Conservation (phyloP, 2,888 invertebrate genomes). For the Nomada fucata region DNA sequence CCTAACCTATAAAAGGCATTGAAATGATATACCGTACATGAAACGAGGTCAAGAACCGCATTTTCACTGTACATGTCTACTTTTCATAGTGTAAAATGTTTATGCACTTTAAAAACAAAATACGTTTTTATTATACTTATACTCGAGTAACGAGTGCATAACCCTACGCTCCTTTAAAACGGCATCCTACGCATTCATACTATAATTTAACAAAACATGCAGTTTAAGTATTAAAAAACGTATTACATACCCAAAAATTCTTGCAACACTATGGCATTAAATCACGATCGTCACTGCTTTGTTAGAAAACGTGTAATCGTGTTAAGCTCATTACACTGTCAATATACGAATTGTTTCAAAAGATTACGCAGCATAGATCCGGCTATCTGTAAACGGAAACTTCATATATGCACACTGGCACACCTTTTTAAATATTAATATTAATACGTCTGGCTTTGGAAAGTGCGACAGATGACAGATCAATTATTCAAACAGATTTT, state of each 20-base stretch:
- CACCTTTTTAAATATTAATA: slow-evolving; percentile 37
- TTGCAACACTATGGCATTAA: slow-evolving; percentile 20
- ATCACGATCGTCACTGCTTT: slow-evolving; percentile 9
- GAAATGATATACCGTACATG: slow-evolving; percentile 10
- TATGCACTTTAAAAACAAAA: background rate
- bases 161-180: slow-evolving; percentile 35
- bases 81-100: slow-evolving; percentile 16
- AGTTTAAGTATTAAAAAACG: slow-evolving; percentile 19
- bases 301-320: slow-evolving; percentile 40
- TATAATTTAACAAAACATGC: background rate
- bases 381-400: slow-evolving; percentile 46
- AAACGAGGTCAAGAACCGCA: slow-evolving; percentile 55
- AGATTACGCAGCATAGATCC: slow-evolving; percentile 61
- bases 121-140: background rate
- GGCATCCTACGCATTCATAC: background rate
- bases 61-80: slow-evolving; percentile 39
- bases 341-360: slow-evolving; percentile 47
- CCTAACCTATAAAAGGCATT: slow-evolving; percentile 54
- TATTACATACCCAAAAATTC: slow-evolving; percentile 43
- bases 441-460: slow-evolving; percentile 1
- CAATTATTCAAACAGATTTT: slow-evolving; percentile 12
- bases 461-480: slow-evolving; percentile 36
- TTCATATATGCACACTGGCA: slow-evolving; percentile 39
- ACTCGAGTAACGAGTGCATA: slow-evolving; percentile 8
- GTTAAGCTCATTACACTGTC: slow-evolving; percentile 50